Conservation (phyloP, 2,113 vertebrate species). For the Nestor notabilis region DNA sequence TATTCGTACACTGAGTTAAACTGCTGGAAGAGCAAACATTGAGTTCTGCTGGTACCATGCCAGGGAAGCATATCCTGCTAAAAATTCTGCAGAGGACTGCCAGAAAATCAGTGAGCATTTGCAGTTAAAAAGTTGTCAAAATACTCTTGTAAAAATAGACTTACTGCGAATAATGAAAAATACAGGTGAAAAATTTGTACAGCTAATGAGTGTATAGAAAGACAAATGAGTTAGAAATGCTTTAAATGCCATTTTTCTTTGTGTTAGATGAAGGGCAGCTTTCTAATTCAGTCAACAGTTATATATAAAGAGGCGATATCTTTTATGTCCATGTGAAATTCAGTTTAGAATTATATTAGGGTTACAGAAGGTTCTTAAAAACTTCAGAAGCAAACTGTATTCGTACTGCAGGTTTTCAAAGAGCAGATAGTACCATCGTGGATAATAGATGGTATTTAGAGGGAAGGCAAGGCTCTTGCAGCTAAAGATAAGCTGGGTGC, state of each 20-base stretch:
- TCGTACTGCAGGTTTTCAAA: background rate
- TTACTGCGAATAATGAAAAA: conserved; percentile 38
- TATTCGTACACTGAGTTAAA: background rate
- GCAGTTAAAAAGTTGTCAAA: conserved; percentile 56
- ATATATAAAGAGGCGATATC: background rate
- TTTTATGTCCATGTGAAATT: background rate
- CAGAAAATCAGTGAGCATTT: conserved; percentile 32
- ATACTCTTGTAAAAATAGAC: conserved; percentile 46
- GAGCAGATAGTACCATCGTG: background rate
- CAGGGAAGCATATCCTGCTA: background rate
- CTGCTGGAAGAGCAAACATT: background rate
- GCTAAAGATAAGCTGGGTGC: background rate
- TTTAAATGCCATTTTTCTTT: background rate
- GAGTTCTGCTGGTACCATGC: conserved; percentile 1
- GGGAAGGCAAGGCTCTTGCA: background rate
- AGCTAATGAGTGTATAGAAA: conserved; percentile 14
- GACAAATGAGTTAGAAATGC: background rate
- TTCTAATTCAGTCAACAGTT: background rate
- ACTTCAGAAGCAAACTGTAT: background rate
- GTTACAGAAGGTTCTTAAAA: background rate
- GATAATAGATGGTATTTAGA: background rate
- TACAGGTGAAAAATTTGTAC: conserved; percentile 38
- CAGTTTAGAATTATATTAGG: background rate
- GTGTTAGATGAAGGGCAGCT: background rate
- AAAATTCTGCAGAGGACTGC: conserved; percentile 13